Evolutionary conservation across 1,140 invertebrate species (phyloP), one percentile per base, ranked within the genome.

Genomic region (Cecropterus lyciades): DNA sequence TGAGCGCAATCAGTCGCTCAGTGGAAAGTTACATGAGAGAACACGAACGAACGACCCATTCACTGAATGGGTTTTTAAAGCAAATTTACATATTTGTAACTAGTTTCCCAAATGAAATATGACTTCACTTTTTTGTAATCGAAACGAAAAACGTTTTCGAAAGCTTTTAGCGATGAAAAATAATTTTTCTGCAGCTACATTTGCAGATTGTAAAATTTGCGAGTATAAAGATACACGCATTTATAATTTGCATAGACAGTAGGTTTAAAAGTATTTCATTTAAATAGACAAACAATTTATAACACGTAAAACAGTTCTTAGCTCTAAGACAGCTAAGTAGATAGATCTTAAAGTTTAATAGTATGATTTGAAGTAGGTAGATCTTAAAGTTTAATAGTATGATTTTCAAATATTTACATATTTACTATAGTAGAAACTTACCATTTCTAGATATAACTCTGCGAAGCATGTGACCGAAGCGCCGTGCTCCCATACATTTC

Each of bases 401-500:
- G n/a, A n/a, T n/a, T n/a, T n/a, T n/a, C n/a, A n/a, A n/a, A n/a
- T n/a, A n/a, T n/a, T n/a, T n/a, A n/a, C n/a, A n/a, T n/a, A 10
- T 33, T 33, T 33, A 33, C 9, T 10, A 15, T 48, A 9, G 24
- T n/a, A 17, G 30, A 33, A 46, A 70, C 89, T 90, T 73, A 90
- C 89, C 89, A 70, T 91, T 90, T 78, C 87, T 82, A 65, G 89
- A 91, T 62, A 91, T 81, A 53, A 91, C 89, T 69, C 89, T 81
- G 37, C 89, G 69, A 42, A 91, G 77, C 79, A 91, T 75, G 60
- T 91, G 86, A 10, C 87, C 87, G 59, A 91, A 84, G 1, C 89
- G 80, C 0, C 87, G 63, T 0, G 89, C 87, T 5, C 89, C 89
- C 82, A 91, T 80, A 57, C 89, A 91, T 53, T 84, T 87, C 69